These are phyloP conservation scores for Sipha flava DNA, from an alignment of 1,140 invertebrate genomes.

Conservation along the genomic window DNA sequence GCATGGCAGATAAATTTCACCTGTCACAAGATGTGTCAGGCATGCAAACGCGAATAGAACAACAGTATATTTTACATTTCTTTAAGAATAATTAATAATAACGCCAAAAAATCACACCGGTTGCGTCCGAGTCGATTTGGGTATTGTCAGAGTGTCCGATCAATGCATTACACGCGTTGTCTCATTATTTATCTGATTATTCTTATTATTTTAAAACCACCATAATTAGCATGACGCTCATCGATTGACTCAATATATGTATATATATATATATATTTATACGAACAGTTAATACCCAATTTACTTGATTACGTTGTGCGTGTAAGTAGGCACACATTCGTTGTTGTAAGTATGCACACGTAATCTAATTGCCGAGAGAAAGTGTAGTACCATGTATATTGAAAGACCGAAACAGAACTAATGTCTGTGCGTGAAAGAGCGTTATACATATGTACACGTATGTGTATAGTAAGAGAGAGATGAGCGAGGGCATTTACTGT, in stretches of 20 bases:
- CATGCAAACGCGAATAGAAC: constrained; percentile 11
- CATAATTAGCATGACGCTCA: neutral
- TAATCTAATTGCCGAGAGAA: constrained; percentile 29
- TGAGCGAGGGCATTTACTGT: neutral
- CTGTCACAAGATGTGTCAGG: constrained; percentile 27
- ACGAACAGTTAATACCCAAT: neutral
- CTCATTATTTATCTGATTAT: neutral
- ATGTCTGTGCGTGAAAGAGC: too few relatives aligned
- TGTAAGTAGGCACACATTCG: neutral
- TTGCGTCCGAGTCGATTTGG: constrained; percentile 10
- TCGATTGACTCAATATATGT: neutral
- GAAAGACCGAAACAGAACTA: neutral
- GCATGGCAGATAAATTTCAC: constrained; percentile 20
- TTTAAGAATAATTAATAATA: neutral
- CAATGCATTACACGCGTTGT: neutral
- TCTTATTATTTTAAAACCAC: neutral
- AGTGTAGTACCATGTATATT: neutral
- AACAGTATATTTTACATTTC: neutral
- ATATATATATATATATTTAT: too few relatives aligned
- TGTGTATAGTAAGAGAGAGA: neutral
- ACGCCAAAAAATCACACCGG: constrained; percentile 31
- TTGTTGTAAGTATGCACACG: neutral
- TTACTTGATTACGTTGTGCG: neutral
- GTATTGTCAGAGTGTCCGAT: constrained; percentile 19
- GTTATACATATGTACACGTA: too few relatives aligned